phyloP scores from a whole-genome alignment of 2,888 invertebrate species.

The Perithous albicinctus region DNA sequence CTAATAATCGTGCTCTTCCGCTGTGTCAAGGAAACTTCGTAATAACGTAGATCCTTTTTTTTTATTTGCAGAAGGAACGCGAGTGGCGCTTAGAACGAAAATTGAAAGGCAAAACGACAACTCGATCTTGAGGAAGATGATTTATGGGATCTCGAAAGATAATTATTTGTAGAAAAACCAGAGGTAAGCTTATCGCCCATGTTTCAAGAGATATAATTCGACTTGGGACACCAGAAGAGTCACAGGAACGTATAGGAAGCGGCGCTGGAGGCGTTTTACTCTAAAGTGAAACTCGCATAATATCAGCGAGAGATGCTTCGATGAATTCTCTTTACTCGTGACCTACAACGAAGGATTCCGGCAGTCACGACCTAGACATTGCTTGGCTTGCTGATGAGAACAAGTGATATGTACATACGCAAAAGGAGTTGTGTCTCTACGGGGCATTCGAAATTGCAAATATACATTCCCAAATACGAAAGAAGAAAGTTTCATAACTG shows the following conservation, averaged over 20 bases:
- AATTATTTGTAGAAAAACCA: not conserved
- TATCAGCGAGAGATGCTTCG: not conserved
- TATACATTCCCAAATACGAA: slow-evolving; percentile 66
- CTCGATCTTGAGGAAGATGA: not conserved
- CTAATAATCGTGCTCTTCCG: slow-evolving; percentile 54
- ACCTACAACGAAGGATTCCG: slow-evolving; percentile 66
- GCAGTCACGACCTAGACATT: slow-evolving; percentile 78
- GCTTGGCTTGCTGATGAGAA: slow-evolving; percentile 20
- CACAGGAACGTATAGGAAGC: not conserved
- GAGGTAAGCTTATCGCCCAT: not conserved
- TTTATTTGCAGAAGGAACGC: not conserved
- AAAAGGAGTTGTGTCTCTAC: not conserved
- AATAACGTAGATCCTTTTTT: not conserved
- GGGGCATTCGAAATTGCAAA: slow-evolving; percentile 54
- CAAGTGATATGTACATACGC: not conserved
- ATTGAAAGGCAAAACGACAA: not conserved
- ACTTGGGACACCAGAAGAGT: not conserved
- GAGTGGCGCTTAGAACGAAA: not conserved
- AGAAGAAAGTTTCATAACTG: slow-evolving; percentile 64
- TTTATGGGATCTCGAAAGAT: not conserved
- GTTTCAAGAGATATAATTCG: not conserved
- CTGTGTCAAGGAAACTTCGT: slow-evolving; percentile 55
- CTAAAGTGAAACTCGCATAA: slow-evolving; percentile 59
- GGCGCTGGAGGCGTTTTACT: not conserved
- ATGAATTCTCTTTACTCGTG: slow-evolving; percentile 51